Conservation (phyloP, 2,888 invertebrate species). For the Zaprionus obscuricornis region DNA sequence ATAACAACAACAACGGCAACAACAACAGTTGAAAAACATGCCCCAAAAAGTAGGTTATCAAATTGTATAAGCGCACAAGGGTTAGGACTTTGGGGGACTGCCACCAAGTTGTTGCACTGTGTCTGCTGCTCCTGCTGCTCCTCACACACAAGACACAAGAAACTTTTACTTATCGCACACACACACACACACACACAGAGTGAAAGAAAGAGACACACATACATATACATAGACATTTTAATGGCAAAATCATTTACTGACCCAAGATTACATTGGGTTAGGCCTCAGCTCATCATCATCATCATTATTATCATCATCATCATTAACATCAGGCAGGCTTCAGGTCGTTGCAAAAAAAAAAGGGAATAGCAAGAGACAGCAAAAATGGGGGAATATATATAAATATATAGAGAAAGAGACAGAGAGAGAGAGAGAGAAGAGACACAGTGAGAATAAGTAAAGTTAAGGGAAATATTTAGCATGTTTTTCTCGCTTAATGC, state of each 20-base stretch:
- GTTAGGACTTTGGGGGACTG: constrained; percentile 27
- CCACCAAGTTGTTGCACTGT: constrained; percentile 53
- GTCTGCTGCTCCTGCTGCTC: constrained; percentile 9
- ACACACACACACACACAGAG: constrained; percentile 12
- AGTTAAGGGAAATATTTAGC: constrained; percentile 53
- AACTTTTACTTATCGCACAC: constrained; percentile 57
- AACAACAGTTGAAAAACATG: constrained; percentile 1
- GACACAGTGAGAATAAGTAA: not conserved
- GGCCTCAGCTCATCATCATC: constrained; percentile 11
- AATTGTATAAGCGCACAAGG: constrained; percentile 61
- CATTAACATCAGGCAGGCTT: not conserved
- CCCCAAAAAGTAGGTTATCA: constrained; percentile 71
- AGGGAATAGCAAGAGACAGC: not conserved
- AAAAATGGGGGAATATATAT: no score
- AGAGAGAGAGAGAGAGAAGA: not conserved
- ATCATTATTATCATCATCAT: not conserved
- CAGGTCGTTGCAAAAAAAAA: not conserved
- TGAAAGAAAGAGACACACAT: not conserved
- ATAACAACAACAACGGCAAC: constrained; percentile 7
- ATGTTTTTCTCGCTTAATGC: constrained; percentile 56
- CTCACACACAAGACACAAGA: constrained; percentile 38
- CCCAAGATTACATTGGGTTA: constrained; percentile 53
- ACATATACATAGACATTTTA: constrained; percentile 34
- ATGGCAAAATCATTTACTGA: constrained; percentile 68
- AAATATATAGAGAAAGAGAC: no score